phyloP scores from a whole-genome alignment of 2,113 vertebrate species.

The Chlorodrepanis virens region DNA sequence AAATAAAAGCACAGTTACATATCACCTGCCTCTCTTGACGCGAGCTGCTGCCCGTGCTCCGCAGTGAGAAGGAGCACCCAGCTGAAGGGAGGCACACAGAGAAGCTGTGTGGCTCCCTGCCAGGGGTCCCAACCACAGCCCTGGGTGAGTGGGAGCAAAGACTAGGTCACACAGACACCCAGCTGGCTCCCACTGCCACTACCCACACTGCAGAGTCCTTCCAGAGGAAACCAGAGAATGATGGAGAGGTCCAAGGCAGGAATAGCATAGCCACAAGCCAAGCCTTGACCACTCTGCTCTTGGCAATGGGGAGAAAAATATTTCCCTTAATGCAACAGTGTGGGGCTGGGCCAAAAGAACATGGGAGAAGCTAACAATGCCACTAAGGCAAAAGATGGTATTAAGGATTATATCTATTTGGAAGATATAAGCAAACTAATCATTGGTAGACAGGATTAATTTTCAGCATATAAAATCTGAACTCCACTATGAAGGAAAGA shows the following conservation, averaged over 20 bases:
- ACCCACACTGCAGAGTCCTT: neutral
- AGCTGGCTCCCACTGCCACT: neutral
- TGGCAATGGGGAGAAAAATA: neutral
- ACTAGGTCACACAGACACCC: neutral
- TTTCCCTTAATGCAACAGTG: neutral
- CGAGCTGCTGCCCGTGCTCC: rapidly evolving
- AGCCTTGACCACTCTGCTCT: neutral
- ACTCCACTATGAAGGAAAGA: neutral
- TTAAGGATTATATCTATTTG: neutral
- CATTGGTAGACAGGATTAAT: neutral
- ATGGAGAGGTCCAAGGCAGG: neutral
- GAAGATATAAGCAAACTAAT: neutral
- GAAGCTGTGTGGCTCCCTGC: neutral
- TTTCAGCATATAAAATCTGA: neutral
- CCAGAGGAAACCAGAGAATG: neutral
- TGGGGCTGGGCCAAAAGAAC: neutral
- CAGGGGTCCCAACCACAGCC: neutral
- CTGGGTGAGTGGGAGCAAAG: neutral
- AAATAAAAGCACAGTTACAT: neutral
- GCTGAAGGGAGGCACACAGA: rapidly evolving
- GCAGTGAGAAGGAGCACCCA: rapidly evolving
- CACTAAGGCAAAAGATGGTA: neutral
- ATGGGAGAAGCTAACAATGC: neutral
- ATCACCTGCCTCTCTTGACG: neutral
- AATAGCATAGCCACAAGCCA: neutral